Conservation (phyloP, 92 coral and sea anemone species). For the Desmophyllum pertusum region DNA sequence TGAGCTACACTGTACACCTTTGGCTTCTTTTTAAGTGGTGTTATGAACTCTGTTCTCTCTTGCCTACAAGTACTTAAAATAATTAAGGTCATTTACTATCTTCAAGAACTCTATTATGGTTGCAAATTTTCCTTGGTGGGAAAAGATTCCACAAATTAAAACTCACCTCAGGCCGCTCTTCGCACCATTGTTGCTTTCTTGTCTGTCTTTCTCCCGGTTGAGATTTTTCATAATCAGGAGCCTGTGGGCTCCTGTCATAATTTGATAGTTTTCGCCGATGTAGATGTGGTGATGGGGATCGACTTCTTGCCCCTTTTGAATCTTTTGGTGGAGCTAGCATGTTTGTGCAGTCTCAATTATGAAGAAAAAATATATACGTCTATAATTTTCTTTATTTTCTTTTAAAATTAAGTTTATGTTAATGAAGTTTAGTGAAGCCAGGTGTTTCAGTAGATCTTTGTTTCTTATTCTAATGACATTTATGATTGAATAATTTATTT, state of each 20-base stretch:
- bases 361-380: too few species aligned
- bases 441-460: slow-evolving; percentile 14
- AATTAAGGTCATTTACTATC: too few species aligned
- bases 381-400: background rate
- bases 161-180: slow-evolving; percentile 32
- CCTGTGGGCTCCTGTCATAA: too few species aligned
- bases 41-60: too few species aligned
- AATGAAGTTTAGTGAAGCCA: background rate
- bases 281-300: slow-evolving; percentile 18
- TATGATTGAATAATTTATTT: background rate
- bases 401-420: background rate
- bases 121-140: background rate
- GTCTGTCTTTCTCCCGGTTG: slow-evolving; percentile 13
- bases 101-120: background rate
- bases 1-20: too few species aligned
- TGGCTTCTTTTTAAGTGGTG: too few species aligned
- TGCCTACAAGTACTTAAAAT: background rate
- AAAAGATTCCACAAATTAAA: background rate
- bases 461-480: background rate
- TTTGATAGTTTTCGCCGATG: slow-evolving; percentile 11
- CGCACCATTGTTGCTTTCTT: slow-evolving; percentile 19
- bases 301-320: background rate
- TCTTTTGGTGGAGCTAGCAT: slow-evolving; percentile 31
- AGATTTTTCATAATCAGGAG: too few species aligned
- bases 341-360: too few species aligned